phyloP scores from a whole-genome alignment of 2,797 vertebrate genomes.

The Myotis daubentonii region DNA sequence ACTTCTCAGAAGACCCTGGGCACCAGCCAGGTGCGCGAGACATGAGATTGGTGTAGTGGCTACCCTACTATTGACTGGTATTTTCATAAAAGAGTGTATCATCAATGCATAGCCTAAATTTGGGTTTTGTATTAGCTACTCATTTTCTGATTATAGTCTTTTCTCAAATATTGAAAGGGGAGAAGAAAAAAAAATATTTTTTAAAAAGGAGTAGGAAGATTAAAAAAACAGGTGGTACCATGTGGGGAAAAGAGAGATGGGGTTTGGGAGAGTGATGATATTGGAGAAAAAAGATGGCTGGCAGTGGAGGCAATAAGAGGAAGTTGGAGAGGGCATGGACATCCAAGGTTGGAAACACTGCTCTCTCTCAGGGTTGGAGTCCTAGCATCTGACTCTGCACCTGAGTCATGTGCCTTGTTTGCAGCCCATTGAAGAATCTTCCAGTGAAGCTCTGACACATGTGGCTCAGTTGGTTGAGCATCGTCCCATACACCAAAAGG shows the following conservation, averaged over 20 bases:
- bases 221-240: not conserved
- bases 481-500: not conserved
- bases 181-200: not conserved
- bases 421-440: fast-evolving
- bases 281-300: no score
- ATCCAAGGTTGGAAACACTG: fast-evolving
- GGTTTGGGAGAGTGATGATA: fast-evolving
- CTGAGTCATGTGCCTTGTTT: no score
- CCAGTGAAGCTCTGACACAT: not conserved
- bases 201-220: not conserved
- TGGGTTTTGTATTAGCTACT: not conserved
- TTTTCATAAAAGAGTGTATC: not conserved
- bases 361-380: no score
- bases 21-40: no score
- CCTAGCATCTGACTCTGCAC: fast-evolving
- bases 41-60: fast-evolving
- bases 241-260: not conserved
- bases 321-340: fast-evolving
- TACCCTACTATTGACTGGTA: not conserved
- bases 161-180: not conserved
- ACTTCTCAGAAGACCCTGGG: not conserved
- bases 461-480: not conserved
- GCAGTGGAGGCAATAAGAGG: fast-evolving
- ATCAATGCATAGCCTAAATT: fast-evolving
- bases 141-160: not conserved